Evolutionary conservation across 2,113 vertebrate genomes (phyloP), one percentile per base, ranked within the genome.

Genomic region (Progne subis): DNA sequence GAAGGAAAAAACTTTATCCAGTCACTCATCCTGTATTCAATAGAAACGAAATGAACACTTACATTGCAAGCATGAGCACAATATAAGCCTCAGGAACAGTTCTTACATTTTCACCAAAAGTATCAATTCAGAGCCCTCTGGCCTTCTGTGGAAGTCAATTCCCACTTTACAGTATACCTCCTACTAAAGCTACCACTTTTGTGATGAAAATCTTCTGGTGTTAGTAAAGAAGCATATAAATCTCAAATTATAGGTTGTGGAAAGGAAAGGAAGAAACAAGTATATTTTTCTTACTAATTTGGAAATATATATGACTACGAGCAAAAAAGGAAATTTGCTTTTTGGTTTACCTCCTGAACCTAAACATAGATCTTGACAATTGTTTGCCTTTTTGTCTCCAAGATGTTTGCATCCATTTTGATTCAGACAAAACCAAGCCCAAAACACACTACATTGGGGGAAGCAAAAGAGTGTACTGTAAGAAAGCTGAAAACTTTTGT

Each of bases 391-490:
- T 47, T 31, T 80, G 83, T 69, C 76, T 72, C 55, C 39, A 34
- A 69, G 4, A 19, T 13, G 8, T 52, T 61, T 86, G 15, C 21
- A 37, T n/a, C 21, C 16, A 14, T 92, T 76, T 80, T 86, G 17
- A 64, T 74, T 72, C 21, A 41, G 50, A 83, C 2, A 74, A 80
- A 64, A 69, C 13, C 31, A 61, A 69, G 25, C 7, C 4, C 3
- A 3, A 72, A 92, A 44, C 4, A 50, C 12, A 19, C 3, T 20
- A 4, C 3, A 4, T 37, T 86, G 56, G 13, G 7, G 25, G 14
- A 76, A 86, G 59, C 0, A 0, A 59, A 72, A 72, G 57, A 49
- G 31, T 16, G n/a, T 14, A 8, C 12, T 57, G 9, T 25, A 70
- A 69, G 20, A 77, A 61, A 86, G 19, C 10, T 61, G 17, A 53